Percentiles rank a stretch among this genome's conserved stretches.
Conservation (phyloP, 2,113 vertebrate species). For the Xenus cinereus region DNA sequence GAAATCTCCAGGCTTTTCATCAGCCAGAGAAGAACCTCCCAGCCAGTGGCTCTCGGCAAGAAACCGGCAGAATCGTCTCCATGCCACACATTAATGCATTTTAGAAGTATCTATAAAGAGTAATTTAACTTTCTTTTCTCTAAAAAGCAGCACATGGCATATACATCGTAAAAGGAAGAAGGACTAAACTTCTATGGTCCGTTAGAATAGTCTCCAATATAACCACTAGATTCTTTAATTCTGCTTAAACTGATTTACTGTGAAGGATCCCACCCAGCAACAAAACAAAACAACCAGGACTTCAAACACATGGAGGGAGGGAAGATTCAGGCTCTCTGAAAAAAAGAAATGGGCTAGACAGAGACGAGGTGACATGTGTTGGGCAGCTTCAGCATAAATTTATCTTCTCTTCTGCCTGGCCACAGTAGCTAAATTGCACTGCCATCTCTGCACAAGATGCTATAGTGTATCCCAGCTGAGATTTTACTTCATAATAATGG, state of each 20-base stretch:
- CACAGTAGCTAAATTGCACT: not conserved
- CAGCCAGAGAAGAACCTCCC: not conserved
- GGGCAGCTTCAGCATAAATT: not conserved
- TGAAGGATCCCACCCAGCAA: constrained; percentile 69
- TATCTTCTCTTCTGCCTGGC: not conserved
- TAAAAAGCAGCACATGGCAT: not conserved
- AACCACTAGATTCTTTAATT: constrained; percentile 49
- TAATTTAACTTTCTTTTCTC: not conserved
- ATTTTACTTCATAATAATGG: not conserved
- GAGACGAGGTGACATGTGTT: not conserved
- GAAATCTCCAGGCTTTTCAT: not conserved
- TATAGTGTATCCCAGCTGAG: not conserved
- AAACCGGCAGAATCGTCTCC: not conserved
- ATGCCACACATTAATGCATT: constrained; percentile 4
- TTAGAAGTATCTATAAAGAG: not conserved
- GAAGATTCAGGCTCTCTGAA: not conserved
- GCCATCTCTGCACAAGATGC: not conserved
- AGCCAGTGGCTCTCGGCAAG: not conserved
- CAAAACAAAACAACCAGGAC: constrained; percentile 61
- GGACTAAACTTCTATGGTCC: not conserved
- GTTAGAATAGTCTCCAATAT: not conserved
- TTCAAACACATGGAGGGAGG: not conserved
- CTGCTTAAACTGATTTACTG: constrained; percentile 2
- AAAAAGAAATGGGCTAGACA: not conserved
- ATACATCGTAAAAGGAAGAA: not conserved